phyloP scores from a whole-genome alignment of 2,888 invertebrate species.

The Eulithis prunata region DNA sequence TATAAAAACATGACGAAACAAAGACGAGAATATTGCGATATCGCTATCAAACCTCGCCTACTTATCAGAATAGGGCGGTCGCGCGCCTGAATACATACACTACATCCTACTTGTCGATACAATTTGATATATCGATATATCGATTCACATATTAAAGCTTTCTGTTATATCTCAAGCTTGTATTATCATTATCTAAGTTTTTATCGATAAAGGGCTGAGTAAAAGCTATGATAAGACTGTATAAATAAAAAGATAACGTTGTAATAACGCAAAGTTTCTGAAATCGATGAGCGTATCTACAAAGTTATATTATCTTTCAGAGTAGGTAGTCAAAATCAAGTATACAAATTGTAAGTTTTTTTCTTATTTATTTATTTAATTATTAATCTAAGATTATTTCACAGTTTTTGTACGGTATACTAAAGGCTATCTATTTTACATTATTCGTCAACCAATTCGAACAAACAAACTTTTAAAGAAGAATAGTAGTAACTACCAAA shows the following conservation, averaged over 20 bases:
- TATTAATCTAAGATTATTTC: no score
- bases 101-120: slow-evolving; percentile 46
- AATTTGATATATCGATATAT: slow-evolving; percentile 54
- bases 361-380: no score
- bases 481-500: no score
- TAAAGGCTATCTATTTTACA: no score
- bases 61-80: slow-evolving; percentile 46
- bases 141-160: slow-evolving; percentile 74
- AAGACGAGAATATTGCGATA: slow-evolving; percentile 28
- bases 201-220: slow-evolving; percentile 73
- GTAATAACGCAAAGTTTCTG: slow-evolving; percentile 23
- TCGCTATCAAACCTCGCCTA: slow-evolving; percentile 20
- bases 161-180: slow-evolving; percentile 78
- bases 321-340: no score
- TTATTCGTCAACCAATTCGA: no score
- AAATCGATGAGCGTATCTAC: slow-evolving; percentile 19
- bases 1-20: slow-evolving; percentile 6
- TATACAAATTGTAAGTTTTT: no score
- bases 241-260: slow-evolving; percentile 31
- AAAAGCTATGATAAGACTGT: slow-evolving; percentile 72
- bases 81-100: slow-evolving; percentile 65
- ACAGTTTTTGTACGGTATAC: no score
- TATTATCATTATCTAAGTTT: slow-evolving; percentile 71
- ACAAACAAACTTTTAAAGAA: no score
- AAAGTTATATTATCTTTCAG: not conserved